Percentiles rank a stretch among this genome's conserved stretches.
Evolutionary conservation across 2,888 invertebrate genomes (phyloP).

Genomic region (Gortyna flavago): DNA sequence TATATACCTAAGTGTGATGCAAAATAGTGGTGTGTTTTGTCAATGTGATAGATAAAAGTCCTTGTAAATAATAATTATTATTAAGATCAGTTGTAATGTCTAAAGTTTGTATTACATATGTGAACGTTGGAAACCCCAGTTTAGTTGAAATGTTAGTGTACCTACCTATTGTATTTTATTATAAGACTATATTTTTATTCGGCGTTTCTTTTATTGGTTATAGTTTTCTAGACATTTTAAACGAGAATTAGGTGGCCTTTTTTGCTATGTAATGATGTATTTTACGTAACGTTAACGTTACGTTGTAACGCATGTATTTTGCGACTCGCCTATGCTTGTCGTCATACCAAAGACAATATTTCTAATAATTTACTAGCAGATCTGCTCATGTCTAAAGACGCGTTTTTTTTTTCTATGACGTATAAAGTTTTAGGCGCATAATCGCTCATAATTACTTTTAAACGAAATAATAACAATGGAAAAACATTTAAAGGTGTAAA

Average conservation of each 20-base stretch:
- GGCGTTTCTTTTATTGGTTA: slow-evolving; percentile 40
- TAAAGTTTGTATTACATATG: slow-evolving; percentile 41
- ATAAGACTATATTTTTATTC: slow-evolving; percentile 61
- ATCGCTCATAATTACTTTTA: not conserved
- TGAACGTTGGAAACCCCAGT: slow-evolving; percentile 55
- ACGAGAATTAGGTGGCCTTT: not conserved
- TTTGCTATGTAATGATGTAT: not conserved
- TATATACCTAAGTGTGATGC: slow-evolving; percentile 2
- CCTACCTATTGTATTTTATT: slow-evolving; percentile 50
- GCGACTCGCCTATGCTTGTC: not conserved
- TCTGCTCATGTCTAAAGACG: not conserved
- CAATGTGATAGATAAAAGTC: slow-evolving; percentile 33
- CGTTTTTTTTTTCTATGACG: not conserved
- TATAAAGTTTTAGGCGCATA: not conserved
- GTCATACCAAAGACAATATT: not conserved
- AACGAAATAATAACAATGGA: not conserved
- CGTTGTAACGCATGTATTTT: not conserved
- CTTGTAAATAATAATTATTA: slow-evolving; percentile 60
- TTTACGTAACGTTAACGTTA: too few species aligned
- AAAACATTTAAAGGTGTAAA: not conserved
- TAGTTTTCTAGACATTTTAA: not conserved
- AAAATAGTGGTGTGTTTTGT: slow-evolving; percentile 26
- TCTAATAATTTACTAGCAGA: not conserved
- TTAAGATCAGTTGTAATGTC: slow-evolving; percentile 57
- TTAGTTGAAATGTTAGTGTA: slow-evolving; percentile 62